Base-by-base conservation (phyloP, 2,888 invertebrate genomes). In the Andricus quercusramuli region DNA sequence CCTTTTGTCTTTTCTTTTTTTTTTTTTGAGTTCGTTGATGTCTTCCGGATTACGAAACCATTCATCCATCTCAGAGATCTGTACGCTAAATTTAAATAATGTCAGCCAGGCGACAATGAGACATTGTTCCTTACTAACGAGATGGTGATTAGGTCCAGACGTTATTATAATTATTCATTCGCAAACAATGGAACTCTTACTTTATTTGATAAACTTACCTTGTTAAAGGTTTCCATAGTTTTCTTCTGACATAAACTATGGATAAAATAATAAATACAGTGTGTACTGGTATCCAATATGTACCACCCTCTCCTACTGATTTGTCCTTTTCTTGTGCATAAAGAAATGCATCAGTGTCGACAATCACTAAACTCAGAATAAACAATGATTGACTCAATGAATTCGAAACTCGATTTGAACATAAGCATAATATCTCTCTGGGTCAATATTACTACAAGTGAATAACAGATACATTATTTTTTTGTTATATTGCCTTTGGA, bases 1-100 rank as follows among this genome's bases (percentile, higher is more conserved):
- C n/a, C 15, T 20, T 47, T 44, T 25, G 15, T 37, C 41, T 68
- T 56, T n/a, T 62, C 13, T 62, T 15, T 62, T 62, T 56, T 70
- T 51, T 70, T 47, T 29, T 56, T n/a, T 37, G 15, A 47, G 47
- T 70, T 17, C 47, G 20, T 56, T 20, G 32, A 37, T 56, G n/a
- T 56, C 74, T 74, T 74, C 74, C 74, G 74, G 74, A 56, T 74
- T 74, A 56, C 32, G 74, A 56, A 74, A 74, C 32, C 51, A 74
- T 51, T 74, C 74, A 74, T 29, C 5, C 32, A 74, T n/a, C 32
- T 37, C 32, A 74, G 32, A 51, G 56, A 74, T 74, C 32, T 37
- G 32, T 74, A 56, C 51, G 74, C 32, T 51, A 56, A 56, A 74
- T 74, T 74, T 74, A 74, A 74, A 74, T 74, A 74, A 74, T 47